These are phyloP conservation scores for Hafferia zeledoni DNA, from an alignment of 2,797 vertebrate species.

Conservation along the genomic window DNA sequence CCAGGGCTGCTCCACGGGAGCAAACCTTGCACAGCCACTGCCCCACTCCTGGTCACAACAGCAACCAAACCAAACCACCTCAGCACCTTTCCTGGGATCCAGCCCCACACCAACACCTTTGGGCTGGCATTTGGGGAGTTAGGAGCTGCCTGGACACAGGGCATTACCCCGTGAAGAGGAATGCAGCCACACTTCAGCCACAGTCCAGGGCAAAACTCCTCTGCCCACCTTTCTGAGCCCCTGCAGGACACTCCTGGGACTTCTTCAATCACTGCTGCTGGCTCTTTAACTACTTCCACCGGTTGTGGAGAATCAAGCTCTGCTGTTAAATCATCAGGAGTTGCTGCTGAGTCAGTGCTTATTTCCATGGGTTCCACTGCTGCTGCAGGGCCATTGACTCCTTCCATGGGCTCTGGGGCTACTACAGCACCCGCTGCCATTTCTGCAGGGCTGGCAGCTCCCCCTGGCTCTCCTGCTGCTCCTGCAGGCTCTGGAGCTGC, in stretches of 20 bases:
- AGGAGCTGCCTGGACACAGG: background rate
- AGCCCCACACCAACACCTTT: background rate
- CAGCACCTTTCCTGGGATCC: background rate
- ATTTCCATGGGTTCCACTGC: background rate
- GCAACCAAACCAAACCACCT: background rate
- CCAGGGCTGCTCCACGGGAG: rapidly evolving
- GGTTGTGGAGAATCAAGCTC: background rate
- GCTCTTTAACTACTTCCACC: constrained; percentile 17
- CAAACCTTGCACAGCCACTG: background rate
- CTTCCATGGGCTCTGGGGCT: background rate
- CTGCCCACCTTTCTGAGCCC: constrained; percentile 57
- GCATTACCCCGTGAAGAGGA: background rate
- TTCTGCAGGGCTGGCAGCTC: background rate
- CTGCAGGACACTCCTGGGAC: constrained; percentile 6
- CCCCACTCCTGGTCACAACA: background rate
- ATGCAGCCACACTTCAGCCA: background rate
- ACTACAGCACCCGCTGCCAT: background rate
- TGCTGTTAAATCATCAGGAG: background rate
- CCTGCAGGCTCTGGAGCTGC: background rate
- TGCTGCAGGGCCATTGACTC: background rate
- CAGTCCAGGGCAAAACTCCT: background rate
- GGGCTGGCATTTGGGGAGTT: background rate
- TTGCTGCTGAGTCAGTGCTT: background rate
- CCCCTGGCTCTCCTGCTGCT: background rate
- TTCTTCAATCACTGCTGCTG: background rate